phyloP scores from a whole-genome alignment of 2,888 invertebrate species.

The Noctua janthe region DNA sequence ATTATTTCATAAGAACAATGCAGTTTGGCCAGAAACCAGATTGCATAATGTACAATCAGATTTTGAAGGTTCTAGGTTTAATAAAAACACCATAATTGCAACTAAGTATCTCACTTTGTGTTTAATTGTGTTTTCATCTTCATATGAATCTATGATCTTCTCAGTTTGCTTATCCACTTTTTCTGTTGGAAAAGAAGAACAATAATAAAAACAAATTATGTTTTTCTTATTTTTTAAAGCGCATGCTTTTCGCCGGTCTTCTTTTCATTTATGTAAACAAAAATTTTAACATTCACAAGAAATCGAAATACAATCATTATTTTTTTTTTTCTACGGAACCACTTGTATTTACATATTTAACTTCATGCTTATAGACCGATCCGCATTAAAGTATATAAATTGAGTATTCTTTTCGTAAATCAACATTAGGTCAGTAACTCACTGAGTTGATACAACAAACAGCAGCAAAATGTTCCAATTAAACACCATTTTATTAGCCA shows the following conservation, averaged over 20 bases:
- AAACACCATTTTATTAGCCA: conserved; percentile 34
- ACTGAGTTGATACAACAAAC: not conserved
- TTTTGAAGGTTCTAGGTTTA: too few relatives aligned
- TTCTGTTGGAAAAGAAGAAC: too few relatives aligned
- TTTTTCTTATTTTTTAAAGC: not conserved
- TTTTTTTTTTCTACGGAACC: conserved; percentile 26
- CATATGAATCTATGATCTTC: too few relatives aligned
- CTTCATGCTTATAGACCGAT: not conserved
- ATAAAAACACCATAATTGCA: too few relatives aligned
- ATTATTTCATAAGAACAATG: too few relatives aligned
- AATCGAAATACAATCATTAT: not conserved
- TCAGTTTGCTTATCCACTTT: too few relatives aligned
- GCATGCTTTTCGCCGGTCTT: not conserved
- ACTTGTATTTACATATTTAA: not conserved
- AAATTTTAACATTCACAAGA: not conserved
- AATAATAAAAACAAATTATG: too few relatives aligned
- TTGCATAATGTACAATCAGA: too few relatives aligned
- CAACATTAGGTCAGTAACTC: conserved; percentile 26
- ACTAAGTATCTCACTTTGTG: too few relatives aligned
- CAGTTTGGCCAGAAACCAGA: too few relatives aligned
- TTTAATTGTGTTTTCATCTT: too few relatives aligned
- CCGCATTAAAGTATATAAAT: conserved; percentile 42
- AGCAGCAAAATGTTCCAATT: conserved; percentile 39
- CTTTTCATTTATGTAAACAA: not conserved
- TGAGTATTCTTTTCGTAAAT: not conserved